phyloP scores from a whole-genome alignment of 2,888 invertebrate species.

The Cheilosia grossa region DNA sequence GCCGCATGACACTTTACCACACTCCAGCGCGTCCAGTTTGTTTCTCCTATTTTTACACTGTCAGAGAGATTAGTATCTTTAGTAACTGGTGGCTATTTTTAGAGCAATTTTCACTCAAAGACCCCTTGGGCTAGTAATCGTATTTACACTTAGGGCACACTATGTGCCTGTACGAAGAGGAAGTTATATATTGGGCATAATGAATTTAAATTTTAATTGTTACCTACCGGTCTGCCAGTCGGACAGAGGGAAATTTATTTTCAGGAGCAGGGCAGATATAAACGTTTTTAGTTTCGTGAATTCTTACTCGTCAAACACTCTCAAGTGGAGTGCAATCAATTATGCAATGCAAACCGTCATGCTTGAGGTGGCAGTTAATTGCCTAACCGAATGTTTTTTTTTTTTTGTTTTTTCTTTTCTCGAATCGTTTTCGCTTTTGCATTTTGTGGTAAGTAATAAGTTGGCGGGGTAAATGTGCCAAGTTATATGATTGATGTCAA shows the following conservation, averaged over 20 bases:
- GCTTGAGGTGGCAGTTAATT: slow-evolving; percentile 72
- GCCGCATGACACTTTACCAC: slow-evolving; percentile 74
- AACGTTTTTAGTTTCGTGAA: slow-evolving; percentile 43
- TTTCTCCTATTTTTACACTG: slow-evolving; percentile 19
- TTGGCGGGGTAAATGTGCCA: slow-evolving; percentile 5
- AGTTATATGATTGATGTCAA: slow-evolving; percentile 15
- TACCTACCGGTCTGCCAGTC: slow-evolving; percentile 61
- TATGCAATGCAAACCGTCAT: slow-evolving; percentile 70
- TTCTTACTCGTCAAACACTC: slow-evolving; percentile 43
- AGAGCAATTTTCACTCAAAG: slow-evolving; percentile 67
- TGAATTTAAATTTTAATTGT: slow-evolving; percentile 74
- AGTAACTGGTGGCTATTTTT: slow-evolving; percentile 71
- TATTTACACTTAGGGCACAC: not conserved
- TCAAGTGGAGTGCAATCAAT: slow-evolving; percentile 71
- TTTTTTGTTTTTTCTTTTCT: slow-evolving; percentile 44
- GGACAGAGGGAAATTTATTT: slow-evolving; percentile 63
- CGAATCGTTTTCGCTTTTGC: slow-evolving; percentile 2
- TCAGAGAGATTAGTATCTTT: slow-evolving; percentile 67
- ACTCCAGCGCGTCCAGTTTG: slow-evolving; percentile 68
- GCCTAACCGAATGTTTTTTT: slow-evolving; percentile 67
- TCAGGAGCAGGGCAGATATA: slow-evolving; percentile 39
- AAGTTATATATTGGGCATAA: slow-evolving; percentile 50
- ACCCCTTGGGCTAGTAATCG: slow-evolving; percentile 26
- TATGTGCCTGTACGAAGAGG: slow-evolving; percentile 8
- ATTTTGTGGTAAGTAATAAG: slow-evolving; percentile 39